Conservation (phyloP, 1,140 invertebrate species). For the Tetramorium simillimum region DNA sequence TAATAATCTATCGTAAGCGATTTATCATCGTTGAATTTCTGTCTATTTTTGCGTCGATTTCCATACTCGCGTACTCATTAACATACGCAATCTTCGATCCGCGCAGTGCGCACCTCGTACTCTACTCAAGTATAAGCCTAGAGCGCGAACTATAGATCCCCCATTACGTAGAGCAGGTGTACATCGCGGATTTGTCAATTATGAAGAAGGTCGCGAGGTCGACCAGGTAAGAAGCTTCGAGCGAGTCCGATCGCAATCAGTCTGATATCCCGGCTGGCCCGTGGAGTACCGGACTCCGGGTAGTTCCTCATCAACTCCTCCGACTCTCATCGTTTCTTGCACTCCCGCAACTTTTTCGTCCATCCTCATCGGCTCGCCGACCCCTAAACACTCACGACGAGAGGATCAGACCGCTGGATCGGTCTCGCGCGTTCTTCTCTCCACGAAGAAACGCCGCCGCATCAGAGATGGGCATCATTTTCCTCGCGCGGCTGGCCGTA, state of each 20-base stretch:
- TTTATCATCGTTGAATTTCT: neutral
- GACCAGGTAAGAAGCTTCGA: neutral
- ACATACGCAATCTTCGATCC: conserved; percentile 25
- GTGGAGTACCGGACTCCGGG: conserved; percentile 48
- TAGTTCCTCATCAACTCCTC: neutral
- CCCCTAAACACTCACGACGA: neutral
- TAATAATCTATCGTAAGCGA: neutral
- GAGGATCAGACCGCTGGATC: conserved; percentile 19
- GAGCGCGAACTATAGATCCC: conserved; percentile 26
- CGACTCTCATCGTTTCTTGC: neutral
- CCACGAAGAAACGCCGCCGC: neutral
- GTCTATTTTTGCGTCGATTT: neutral
- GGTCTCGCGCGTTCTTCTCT: neutral
- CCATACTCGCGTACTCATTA: neutral
- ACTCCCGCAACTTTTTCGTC: neutral
- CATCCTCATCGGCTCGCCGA: neutral
- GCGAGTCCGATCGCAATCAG: conserved; percentile 21
- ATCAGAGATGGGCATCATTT: conserved; percentile 76
- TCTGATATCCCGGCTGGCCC: conserved; percentile 71
- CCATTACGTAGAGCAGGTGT: conserved; percentile 5
- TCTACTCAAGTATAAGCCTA: neutral
- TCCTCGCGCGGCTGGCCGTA: conserved; percentile 75
- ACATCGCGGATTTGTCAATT: conserved; percentile 58
- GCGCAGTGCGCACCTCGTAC: neutral
- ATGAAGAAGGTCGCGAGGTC: conserved; percentile 73